These are phyloP conservation scores for Zosterops borbonicus DNA, from an alignment of 2,113 vertebrate genomes.

Conservation along the genomic window DNA sequence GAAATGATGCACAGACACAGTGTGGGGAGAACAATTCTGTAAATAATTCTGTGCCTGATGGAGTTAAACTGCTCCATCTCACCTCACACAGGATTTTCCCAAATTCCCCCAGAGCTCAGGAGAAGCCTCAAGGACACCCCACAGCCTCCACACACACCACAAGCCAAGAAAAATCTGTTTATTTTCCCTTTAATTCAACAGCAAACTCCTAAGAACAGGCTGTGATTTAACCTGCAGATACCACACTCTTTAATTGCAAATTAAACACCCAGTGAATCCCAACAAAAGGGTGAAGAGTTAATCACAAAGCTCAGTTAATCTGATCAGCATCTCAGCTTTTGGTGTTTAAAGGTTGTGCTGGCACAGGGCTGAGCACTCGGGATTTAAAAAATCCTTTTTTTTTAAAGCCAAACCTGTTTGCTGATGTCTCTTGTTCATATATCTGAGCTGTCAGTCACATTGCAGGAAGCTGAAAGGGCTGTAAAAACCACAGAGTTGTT, in stretches of 20 bases:
- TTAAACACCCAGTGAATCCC: not conserved
- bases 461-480: conserved; percentile 13
- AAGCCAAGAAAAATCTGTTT: fast-evolving
- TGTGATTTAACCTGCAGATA: not conserved
- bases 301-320: not conserved
- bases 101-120: not conserved
- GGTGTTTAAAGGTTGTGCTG: not conserved
- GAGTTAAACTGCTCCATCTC: not conserved
- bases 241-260: fast-evolving
- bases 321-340: fast-evolving
- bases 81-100: not conserved
- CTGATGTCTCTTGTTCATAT: not conserved
- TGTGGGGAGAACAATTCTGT: too few species aligned
- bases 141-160: too few species aligned
- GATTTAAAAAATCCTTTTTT: not conserved
- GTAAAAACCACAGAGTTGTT: not conserved
- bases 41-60: not conserved
- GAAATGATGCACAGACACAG: too few species aligned
- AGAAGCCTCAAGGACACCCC: not conserved
- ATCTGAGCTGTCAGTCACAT: not conserved
- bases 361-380: fast-evolving
- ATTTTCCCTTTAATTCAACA: not conserved
- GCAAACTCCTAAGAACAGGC: not conserved
- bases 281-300: not conserved
- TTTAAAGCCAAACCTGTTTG: not conserved